A percentile compares a stretch with the other conserved stretches of the same genome.
Evolutionary conservation across 2,888 invertebrate genomes (phyloP).

Genomic region (Plagiodera versicolora): DNA sequence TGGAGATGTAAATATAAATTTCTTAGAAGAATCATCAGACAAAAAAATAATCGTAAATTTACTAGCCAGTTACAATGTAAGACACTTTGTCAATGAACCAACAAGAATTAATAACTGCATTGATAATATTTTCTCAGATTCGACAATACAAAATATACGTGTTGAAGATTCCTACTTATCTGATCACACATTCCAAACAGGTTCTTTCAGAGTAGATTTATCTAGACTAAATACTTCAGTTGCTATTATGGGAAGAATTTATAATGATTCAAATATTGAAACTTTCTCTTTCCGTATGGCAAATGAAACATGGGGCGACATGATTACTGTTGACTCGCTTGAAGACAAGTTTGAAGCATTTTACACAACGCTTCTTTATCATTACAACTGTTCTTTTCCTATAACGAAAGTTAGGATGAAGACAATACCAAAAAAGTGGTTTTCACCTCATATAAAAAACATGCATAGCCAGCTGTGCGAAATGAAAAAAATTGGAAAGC

Average conservation of each 20-base stretch:
- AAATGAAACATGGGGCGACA: background rate
- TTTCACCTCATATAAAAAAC: conserved; percentile 6
- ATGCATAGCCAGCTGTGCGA: conserved; percentile 4
- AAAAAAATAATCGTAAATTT: background rate
- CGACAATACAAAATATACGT: background rate
- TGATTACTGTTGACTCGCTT: background rate
- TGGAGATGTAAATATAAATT: conserved; percentile 6
- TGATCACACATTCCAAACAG: conserved; percentile 7
- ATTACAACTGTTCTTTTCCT: conserved; percentile 4
- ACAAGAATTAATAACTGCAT: conserved; percentile 8
- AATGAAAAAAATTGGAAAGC: background rate
- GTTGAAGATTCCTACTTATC: conserved; percentile 7
- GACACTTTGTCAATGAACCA: conserved; percentile 1
- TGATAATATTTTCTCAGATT: conserved; percentile 2
- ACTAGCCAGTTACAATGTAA: background rate
- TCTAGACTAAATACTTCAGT: background rate
- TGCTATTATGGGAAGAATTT: background rate
- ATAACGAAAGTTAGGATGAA: background rate
- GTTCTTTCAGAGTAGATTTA: background rate
- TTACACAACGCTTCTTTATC: conserved; percentile 2
- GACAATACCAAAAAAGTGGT: too few species aligned
- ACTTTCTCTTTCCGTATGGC: background rate
- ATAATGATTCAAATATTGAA: conserved; percentile 7
- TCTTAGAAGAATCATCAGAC: background rate
- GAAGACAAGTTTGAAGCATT: conserved; percentile 7